Evolutionary conservation across 2,113 vertebrate species (phyloP), one percentile per base, ranked within the genome.

Genomic region (Ondatra zibethicus): DNA sequence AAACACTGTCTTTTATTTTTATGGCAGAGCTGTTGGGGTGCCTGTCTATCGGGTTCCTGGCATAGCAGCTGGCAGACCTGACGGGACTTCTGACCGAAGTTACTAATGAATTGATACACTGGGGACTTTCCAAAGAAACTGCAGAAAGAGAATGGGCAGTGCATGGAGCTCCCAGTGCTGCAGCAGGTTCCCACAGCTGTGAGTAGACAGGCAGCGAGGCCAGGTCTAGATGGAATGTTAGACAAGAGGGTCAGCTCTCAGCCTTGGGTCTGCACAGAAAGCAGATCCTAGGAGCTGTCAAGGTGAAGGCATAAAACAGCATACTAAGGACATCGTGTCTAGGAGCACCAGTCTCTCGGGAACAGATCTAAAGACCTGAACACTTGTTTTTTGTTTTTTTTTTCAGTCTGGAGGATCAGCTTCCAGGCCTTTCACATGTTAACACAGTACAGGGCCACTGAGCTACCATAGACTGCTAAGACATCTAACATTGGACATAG

Each of bases 81-180:
- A 61, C 77, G 76, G 61, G 66, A 77, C 70, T 94, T 92, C 66
- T 63, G 61, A 93, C 45, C 13, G 39, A 86, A 93, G 77, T 81
- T 80, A 92, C 55, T 80, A 73, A 91, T 61, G 65, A 66, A 95
- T 92, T 45, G 55, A 42, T 25, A 76, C 58, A 42, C 68, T 8
- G 45, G 47, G 68, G 86, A 75, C 50, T 92, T 96, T 75, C n/a
- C 75, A 86, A 42, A 86, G 81, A 73, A 39, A 33, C 14, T 47
- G 45, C 93, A 82, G 14, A 36, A 10, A 42, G 89, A 65, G 23
- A 88, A 52, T 2, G 36, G 52, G 29, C 65, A 25, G 3, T 17
- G 42, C 47, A 5, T 2, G 23, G 77, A 19, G 95, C 11, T 17
- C 4, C 3, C 23, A 19, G 50, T 9, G 21, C 27, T 19, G 33